These are phyloP conservation scores for Drosophila grimshawi DNA, from an alignment of 1,140 invertebrate genomes.

Conservation along the genomic window DNA sequence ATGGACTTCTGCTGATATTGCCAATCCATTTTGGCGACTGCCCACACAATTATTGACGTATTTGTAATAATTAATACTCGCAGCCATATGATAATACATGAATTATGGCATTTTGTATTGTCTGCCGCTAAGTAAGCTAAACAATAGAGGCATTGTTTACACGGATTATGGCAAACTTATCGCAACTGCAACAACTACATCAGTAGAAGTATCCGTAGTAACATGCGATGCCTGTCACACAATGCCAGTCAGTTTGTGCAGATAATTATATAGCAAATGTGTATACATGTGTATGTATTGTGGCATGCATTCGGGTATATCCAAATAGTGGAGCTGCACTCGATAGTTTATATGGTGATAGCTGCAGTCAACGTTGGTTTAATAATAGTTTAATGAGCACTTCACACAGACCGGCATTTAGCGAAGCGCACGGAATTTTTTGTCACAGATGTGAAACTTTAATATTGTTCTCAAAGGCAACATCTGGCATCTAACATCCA, in stretches of 20 bases:
- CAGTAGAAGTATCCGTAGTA: background rate
- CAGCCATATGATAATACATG: constrained; percentile 29
- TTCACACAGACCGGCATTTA: too few species aligned
- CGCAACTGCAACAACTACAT: background rate
- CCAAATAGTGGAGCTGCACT: too few species aligned
- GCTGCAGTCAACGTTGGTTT: too few species aligned
- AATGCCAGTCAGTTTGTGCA: constrained; percentile 31
- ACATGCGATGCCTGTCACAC: constrained; percentile 31
- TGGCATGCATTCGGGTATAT: too few species aligned
- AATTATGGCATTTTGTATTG: constrained; percentile 28
- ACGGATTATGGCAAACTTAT: constrained; percentile 14
- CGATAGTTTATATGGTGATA: background rate
- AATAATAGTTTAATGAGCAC: too few species aligned
- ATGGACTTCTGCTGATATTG: background rate
- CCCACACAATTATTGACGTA: constrained; percentile 26
- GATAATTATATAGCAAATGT: constrained; percentile 28
- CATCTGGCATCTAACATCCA: too few species aligned
- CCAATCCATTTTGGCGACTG: background rate
- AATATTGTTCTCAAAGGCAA: too few species aligned
- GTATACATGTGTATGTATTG: background rate
- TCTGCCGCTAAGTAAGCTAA: constrained; percentile 20
- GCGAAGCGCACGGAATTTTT: too few species aligned
- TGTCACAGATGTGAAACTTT: too few species aligned
- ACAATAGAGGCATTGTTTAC: constrained; percentile 34
- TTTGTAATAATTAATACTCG: constrained; percentile 35